phyloP scores from a whole-genome alignment of 37 sponge, comb jelly and placozoan genomes.

The Corticium candelabrum region DNA sequence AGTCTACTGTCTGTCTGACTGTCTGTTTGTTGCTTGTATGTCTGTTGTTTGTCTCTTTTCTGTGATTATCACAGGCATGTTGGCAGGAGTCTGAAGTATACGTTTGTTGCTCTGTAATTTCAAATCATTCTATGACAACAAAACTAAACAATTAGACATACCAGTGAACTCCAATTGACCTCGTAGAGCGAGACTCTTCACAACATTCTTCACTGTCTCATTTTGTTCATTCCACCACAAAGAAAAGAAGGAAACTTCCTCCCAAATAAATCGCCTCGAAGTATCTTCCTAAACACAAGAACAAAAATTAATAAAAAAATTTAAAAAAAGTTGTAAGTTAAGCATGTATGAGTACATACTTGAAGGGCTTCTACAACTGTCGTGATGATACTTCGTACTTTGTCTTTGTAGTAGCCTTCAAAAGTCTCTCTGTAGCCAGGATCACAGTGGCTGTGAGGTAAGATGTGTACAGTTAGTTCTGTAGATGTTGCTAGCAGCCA shows the following conservation, averaged over 20 bases:
- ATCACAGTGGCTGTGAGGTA: constrained; percentile 63
- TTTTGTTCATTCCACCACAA: constrained; percentile 36
- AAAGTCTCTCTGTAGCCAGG: constrained; percentile 44
- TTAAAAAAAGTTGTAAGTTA: too few relatives aligned
- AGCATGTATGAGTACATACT: not conserved
- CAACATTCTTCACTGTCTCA: not conserved
- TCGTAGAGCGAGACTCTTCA: constrained; percentile 7
- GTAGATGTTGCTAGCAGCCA: too few relatives aligned
- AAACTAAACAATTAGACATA: too few relatives aligned
- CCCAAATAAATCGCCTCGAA: constrained; percentile 40
- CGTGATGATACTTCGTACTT: constrained; percentile 17
- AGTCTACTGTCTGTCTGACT: too few relatives aligned
- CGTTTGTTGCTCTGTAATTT: too few relatives aligned
- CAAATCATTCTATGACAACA: too few relatives aligned
- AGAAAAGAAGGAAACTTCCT: constrained; percentile 45
- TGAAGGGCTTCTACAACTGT: constrained; percentile 24
- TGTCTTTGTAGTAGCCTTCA: constrained; percentile 27
- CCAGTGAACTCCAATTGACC: not conserved
- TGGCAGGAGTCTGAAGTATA: too few relatives aligned
- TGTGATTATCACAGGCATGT: too few relatives aligned
- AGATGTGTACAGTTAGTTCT: constrained; percentile 27
- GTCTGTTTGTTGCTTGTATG: too few relatives aligned
- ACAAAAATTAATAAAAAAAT: too few relatives aligned
- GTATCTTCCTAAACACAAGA: constrained; percentile 17
- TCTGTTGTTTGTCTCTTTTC: too few relatives aligned